Conservation (phyloP, 2,888 invertebrate genomes). For the Cremastinae sp. region DNA sequence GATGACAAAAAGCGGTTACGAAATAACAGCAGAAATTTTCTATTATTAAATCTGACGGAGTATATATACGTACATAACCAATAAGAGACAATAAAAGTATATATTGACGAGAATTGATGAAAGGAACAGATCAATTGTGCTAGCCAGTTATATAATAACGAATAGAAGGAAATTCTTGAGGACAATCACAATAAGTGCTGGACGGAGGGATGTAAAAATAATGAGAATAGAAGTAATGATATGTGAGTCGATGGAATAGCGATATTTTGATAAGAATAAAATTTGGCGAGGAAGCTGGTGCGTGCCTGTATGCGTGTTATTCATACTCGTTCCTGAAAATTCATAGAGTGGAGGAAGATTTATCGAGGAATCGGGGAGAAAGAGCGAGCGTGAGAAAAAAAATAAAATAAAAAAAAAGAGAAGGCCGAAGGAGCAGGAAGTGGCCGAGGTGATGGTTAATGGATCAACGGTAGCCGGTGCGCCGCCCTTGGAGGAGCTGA, state of each 20-base stretch:
- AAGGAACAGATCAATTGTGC: background rate
- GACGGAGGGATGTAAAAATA: conserved; percentile 6
- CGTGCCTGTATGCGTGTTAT: background rate
- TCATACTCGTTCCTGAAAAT: conserved; percentile 6
- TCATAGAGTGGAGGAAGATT: background rate
- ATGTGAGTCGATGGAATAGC: conserved; percentile 36
- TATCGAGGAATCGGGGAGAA: background rate
- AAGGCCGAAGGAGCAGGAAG: conserved; percentile 43
- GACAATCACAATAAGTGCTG: conserved; percentile 58
- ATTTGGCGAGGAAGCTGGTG: background rate
- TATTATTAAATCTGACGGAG: conserved; percentile 18
- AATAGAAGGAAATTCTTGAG: conserved; percentile 35
- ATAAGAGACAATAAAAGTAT: conserved; percentile 57
- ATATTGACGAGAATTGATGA: conserved; percentile 7
- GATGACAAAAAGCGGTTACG: background rate
- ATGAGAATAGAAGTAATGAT: conserved; percentile 20
- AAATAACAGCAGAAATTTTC: conserved; percentile 14
- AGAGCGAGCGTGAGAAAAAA: no score
- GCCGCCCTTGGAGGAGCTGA: conserved; percentile 63
- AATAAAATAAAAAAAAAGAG: conserved; percentile 24
- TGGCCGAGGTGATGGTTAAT: conserved; percentile 67
- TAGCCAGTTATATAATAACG: background rate
- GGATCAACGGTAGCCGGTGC: conserved; percentile 62
- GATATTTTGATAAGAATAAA: conserved; percentile 54
- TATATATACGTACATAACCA: conserved; percentile 3